Evolutionary conservation across 2,113 vertebrate genomes (phyloP), one percentile per base, ranked within the genome.

Genomic region (Oriolus oriolus): DNA sequence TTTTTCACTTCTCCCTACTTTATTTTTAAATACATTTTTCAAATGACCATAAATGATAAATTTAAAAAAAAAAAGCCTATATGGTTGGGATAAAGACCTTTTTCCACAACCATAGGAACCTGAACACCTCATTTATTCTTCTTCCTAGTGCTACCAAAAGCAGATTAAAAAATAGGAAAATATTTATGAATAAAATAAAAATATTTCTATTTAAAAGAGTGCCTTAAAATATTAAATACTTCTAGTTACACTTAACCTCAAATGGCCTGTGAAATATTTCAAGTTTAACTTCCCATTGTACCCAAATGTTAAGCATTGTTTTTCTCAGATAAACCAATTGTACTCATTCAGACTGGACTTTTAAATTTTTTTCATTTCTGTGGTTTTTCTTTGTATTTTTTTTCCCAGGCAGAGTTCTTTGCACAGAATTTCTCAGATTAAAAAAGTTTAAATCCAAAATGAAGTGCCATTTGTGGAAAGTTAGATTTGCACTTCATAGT

Each of bases 371-470:
- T 53, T 66, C 16, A 57, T 50, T 77, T 73, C n/a, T 68, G 13
- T 8, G 31, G 3, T 2, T 57, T 87, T 63, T 37, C 7, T 30
- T 33, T 57, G 8, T 11, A 4, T 16, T 18, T 50, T 39, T 33
- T 11, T 54, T 10, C 8, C 7, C 11, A 2, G 1, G 5, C 4
- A 81, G 5, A 23, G 2, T 57, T 45, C 7, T 53, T 66, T 59
- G 15, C 52, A 65, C 33, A 65, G 15, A 57, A 8, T 6, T 87
- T 53, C 20, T 37, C 19, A 52, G 24, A 53, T 56, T 19, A 44
- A 66, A 59, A 47, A 18, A 35, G 8, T 53, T 68, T 23, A 16
- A 69, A 44, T 54, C 7, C 13, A 33, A 56, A 70, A 33, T 35
- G 7, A 59, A 83, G 9, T 54, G 16, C 2, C 7, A 31, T 81